Percentiles rank a stretch among this genome's conserved stretches.
phyloP scores from a whole-genome alignment of 1,140 invertebrate species.

The Stegodyphus dumicola region DNA sequence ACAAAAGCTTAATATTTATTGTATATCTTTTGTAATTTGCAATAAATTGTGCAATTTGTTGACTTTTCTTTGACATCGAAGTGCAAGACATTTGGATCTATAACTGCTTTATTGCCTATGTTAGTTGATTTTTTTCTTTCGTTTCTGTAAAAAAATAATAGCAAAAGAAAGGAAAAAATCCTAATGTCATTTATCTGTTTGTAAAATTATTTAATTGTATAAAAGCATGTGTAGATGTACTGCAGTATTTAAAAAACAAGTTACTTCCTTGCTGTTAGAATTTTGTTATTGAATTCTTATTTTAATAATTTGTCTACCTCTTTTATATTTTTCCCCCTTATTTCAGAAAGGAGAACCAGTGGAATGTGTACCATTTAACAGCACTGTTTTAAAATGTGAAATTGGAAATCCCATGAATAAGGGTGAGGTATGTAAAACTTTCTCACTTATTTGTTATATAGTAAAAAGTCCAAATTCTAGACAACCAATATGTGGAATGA shows the following conservation, averaged over 20 bases:
- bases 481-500: constrained; percentile 72
- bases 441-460: neutral
- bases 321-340: neutral
- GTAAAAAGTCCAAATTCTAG: constrained; percentile 73
- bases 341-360: constrained; percentile 62
- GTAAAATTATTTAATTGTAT: too few relatives aligned
- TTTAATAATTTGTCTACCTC: neutral
- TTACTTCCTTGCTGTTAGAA: neutral
- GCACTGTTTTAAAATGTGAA: constrained; percentile 80
- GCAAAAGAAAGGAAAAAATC: too few relatives aligned
- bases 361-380: constrained; percentile 73
- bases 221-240: too few relatives aligned
- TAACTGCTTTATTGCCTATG: too few relatives aligned
- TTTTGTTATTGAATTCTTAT: neutral
- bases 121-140: too few relatives aligned
- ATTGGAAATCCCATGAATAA: constrained; percentile 89
- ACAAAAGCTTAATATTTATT: too few relatives aligned
- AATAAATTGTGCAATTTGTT: too few relatives aligned
- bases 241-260: neutral
- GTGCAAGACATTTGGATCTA: too few relatives aligned
- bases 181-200: too few relatives aligned
- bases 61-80: too few relatives aligned
- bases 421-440: constrained; percentile 47
- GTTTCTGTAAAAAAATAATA: too few relatives aligned
- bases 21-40: too few relatives aligned